A percentile compares a stretch with the other conserved stretches of the same genome.
Conservation (phyloP, 2,113 vertebrate species). For the Romanogobio albipinnatus region DNA sequence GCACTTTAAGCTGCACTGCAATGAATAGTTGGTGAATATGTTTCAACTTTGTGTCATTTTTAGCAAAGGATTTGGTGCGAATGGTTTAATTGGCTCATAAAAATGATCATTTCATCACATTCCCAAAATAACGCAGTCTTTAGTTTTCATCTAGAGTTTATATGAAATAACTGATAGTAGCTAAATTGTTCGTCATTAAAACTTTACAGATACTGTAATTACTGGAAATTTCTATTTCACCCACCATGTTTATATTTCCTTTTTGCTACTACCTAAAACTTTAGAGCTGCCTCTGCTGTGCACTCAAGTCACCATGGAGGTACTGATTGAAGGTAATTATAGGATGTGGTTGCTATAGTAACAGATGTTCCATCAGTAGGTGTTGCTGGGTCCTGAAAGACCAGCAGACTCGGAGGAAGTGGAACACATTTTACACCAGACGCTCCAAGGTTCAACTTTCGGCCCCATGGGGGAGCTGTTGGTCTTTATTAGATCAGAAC, state of each 20-base stretch:
- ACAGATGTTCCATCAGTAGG: background rate
- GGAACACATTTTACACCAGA: background rate
- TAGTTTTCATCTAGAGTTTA: background rate
- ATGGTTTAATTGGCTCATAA: background rate
- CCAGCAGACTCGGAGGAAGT: background rate
- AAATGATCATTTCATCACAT: background rate
- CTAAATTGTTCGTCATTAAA: background rate
- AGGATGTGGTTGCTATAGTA: conserved; percentile 40
- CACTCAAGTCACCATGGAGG: conserved; percentile 42
- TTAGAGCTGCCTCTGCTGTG: conserved; percentile 17
- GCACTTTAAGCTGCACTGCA: background rate
- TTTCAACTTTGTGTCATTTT: background rate
- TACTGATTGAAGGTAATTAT: conserved; percentile 32
- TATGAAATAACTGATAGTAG: background rate
- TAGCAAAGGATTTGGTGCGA: background rate
- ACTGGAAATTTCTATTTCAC: conserved; percentile 1
- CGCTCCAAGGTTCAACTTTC: background rate
- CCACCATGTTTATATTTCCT: background rate
- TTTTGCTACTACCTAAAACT: conserved; percentile 12
- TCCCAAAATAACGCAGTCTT: background rate
- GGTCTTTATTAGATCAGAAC: conserved; percentile 9
- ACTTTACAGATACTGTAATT: conserved; percentile 29
- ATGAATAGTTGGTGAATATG: background rate
- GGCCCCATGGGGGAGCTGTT: conserved; percentile 54
- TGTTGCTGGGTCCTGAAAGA: conserved; percentile 20